These are phyloP conservation scores for Trematocara unimaculatum DNA, from an alignment of 2,113 vertebrate genomes.

Conservation along the genomic window DNA sequence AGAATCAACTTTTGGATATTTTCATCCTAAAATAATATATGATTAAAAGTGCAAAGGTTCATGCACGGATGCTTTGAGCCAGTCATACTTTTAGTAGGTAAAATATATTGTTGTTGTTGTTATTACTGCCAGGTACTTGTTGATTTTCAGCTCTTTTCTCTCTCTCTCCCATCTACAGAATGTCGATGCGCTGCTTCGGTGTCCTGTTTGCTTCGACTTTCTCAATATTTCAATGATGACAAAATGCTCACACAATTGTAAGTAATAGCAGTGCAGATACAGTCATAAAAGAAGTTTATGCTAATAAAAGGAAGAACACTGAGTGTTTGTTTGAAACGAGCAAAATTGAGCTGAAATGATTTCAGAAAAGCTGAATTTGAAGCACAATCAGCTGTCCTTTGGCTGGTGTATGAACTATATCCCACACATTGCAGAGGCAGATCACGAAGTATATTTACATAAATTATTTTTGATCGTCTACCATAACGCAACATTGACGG, in stretches of 20 bases:
- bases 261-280: slow-evolving; percentile 60
- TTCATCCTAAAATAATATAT: not conserved
- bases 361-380: not conserved
- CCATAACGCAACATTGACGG: not conserved
- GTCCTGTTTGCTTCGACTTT: slow-evolving; percentile 94
- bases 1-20: not conserved
- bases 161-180: slow-evolving; percentile 66
- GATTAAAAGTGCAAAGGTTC: not conserved
- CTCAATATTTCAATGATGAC: slow-evolving; percentile 91
- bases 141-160: not conserved
- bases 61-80: not conserved
- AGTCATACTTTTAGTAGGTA: not conserved
- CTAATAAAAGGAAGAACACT: not conserved
- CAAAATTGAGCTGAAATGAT: not conserved
- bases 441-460: not conserved
- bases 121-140: not conserved
- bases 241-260: slow-evolving; percentile 95
- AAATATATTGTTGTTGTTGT: not conserved
- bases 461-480: not conserved
- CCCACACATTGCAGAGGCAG: not conserved
- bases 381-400: not conserved
- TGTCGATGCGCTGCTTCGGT: slow-evolving; percentile 83
- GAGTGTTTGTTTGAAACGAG: not conserved
- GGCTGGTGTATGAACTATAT: not conserved
- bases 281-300: not conserved